Evolutionary conservation across 2,113 vertebrate genomes (phyloP), one percentile per base, ranked within the genome.

Genomic region (Apteryx owenii): DNA sequence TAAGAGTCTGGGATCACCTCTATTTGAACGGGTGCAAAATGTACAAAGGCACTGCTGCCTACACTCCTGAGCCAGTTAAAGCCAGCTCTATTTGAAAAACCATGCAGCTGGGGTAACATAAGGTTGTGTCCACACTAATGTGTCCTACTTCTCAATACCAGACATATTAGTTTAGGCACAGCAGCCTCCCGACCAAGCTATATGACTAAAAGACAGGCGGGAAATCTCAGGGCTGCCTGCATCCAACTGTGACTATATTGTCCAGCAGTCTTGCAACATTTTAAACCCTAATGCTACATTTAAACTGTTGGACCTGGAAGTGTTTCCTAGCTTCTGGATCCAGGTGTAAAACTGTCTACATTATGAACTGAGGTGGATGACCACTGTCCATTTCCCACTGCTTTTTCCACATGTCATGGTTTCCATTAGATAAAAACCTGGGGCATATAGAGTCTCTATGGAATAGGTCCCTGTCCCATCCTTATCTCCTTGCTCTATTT

Each of bases 381-480:
- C 5, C 17, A 11, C 5, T 69, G 23, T 42, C 21, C 12, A 23
- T 14, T 10, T 50, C 15, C 20, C 0, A 0, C 15, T 36, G 25
- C 22, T 64, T 84, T 89, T 81, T 21, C 19, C 4, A 53, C 53
- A 19, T 10, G 18, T 2, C 7, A 6, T 40, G 16, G 3, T 40
- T 88, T 83, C 7, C 46, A 22, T 82, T 68, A 53, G 48, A 64
- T 28, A 36, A 50, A 88, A 80, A 86, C 0, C 7, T 78, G 31
- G 8, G 44, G 3, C 12, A 4, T 28, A 58, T 16, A 56, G 62
- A 53, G 8, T 3, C 6, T 51, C 28, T 69, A 4, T 28, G 31
- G 31, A 82, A 31, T 19, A 79, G 12, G 9, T 58, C 23, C 13
- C 8, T 51, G 12, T 76, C 5, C 23, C 26, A 36, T 19, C 6